Conservation (phyloP, 1,140 invertebrate genomes). For the Drosophila pectinifera region DNA sequence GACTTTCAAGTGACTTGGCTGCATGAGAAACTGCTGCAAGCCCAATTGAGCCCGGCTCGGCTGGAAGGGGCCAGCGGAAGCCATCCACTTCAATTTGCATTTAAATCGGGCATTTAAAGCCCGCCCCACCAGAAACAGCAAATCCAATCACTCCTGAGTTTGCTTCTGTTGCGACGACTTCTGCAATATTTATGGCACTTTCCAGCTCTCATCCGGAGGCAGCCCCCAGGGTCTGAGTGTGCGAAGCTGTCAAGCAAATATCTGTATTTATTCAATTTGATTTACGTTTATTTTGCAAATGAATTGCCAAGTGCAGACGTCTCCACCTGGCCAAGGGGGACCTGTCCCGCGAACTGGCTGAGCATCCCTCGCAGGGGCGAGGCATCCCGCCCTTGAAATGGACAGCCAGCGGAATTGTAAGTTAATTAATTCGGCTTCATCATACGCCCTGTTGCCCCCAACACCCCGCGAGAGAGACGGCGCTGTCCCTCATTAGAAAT, state of each 20-base stretch:
- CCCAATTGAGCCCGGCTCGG: conserved; percentile 12
- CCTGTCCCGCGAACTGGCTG: conserved; percentile 2
- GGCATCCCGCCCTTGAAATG: conserved; percentile 11
- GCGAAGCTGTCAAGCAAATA: conserved; percentile 40
- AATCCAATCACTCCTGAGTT: conserved; percentile 46
- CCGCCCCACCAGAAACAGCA: conserved; percentile 4
- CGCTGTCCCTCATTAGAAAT: conserved; percentile 45
- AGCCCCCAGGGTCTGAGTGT: conserved; percentile 7
- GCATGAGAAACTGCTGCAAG: conserved; percentile 26
- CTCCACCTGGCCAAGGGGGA: conserved; percentile 1
- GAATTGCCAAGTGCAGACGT: conserved; percentile 26
- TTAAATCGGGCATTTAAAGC: conserved; percentile 43
- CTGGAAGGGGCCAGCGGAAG: neutral
- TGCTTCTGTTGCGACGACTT: conserved; percentile 36
- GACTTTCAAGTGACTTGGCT: conserved; percentile 25
- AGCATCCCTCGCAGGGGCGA: conserved; percentile 11
- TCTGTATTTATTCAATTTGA: conserved; percentile 50
- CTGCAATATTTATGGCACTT: conserved; percentile 45
- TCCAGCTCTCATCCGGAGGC: conserved; percentile 5
- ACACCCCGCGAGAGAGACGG: neutral
- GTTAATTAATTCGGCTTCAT: conserved; percentile 56
- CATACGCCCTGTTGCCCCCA: conserved; percentile 32
- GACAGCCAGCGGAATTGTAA: conserved; percentile 40
- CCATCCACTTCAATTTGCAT: conserved; percentile 48
- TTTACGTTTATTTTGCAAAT: conserved; percentile 51